These are phyloP conservation scores for Microcebus griseorufus DNA, from an alignment of 2,113 vertebrate genomes.

Conservation along the genomic window DNA sequence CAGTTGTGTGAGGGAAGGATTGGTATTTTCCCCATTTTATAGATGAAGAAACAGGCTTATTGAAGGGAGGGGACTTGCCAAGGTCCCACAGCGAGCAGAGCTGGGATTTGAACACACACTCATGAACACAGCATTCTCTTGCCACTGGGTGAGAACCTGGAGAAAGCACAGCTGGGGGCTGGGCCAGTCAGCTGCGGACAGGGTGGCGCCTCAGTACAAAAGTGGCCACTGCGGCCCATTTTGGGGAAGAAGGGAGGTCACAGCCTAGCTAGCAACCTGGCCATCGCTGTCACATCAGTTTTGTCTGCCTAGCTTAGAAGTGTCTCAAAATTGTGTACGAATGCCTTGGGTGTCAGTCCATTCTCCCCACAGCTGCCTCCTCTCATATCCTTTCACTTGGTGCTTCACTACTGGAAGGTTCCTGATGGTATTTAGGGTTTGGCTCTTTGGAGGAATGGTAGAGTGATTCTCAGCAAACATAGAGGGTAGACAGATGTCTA, in stretches of 20 bases:
- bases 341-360: not conserved
- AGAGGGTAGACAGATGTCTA: not conserved
- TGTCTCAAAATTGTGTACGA: not conserved
- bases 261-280: not conserved
- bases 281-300: not conserved
- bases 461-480: not conserved
- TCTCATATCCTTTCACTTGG: too few relatives aligned
- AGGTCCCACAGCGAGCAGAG: not conserved
- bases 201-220: not conserved
- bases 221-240: rapidly evolving
- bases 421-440: not conserved
- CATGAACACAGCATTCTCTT: not conserved
- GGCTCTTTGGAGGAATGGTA: not conserved
- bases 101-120: not conserved
- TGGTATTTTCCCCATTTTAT: not conserved
- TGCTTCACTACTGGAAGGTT: rapidly evolving
- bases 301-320: not conserved
- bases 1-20: not conserved
- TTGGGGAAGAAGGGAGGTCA: not conserved
- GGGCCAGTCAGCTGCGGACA: not conserved
- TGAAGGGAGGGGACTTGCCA: not conserved
- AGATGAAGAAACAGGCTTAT: not conserved
- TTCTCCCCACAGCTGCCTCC: not conserved
- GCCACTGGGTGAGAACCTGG: not conserved
- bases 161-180: not conserved